phyloP scores from a whole-genome alignment of 2,888 invertebrate species.

The Operophtera brumata region DNA sequence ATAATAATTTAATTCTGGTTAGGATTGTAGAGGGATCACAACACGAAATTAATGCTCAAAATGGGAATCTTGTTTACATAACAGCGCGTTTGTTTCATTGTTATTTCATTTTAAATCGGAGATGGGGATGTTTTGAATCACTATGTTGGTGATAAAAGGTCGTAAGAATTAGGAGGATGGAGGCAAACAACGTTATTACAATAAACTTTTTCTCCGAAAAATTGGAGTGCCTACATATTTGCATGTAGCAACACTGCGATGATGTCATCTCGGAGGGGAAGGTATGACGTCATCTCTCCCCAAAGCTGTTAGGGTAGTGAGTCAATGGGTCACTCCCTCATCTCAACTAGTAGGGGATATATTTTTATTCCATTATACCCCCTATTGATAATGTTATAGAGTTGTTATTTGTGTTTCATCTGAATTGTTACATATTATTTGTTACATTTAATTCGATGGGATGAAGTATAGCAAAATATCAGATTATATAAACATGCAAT shows the following conservation, averaged over 20 bases:
- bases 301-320: slow-evolving; percentile 52
- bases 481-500: too few relatives aligned
- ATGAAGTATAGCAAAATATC: too few relatives aligned
- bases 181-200: too few relatives aligned
- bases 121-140: slow-evolving; percentile 10
- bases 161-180: too few relatives aligned
- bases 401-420: slow-evolving; percentile 6
- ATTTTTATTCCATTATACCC: slow-evolving; percentile 12
- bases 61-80: slow-evolving; percentile 28
- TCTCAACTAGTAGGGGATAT: slow-evolving; percentile 29
- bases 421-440: too few relatives aligned
- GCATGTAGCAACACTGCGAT: slow-evolving; percentile 37
- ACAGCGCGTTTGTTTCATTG: slow-evolving; percentile 40
- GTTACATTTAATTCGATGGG: slow-evolving; percentile 9
- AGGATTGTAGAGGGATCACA: slow-evolving; percentile 57
- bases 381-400: slow-evolving; percentile 4
- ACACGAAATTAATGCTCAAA: slow-evolving; percentile 57
- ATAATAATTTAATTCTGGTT: slow-evolving; percentile 74
- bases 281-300: slow-evolving; percentile 58
- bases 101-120: slow-evolving; percentile 54
- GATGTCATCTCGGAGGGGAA: slow-evolving; percentile 64
- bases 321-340: slow-evolving; percentile 63
- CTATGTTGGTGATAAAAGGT: not conserved
- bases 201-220: not conserved
- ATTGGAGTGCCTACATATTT: slow-evolving; percentile 35